A percentile compares a stretch with the other conserved stretches of the same genome.
Conservation (phyloP, 64 coral and sea anemone species). For the Stichodactyla mertensii region DNA sequence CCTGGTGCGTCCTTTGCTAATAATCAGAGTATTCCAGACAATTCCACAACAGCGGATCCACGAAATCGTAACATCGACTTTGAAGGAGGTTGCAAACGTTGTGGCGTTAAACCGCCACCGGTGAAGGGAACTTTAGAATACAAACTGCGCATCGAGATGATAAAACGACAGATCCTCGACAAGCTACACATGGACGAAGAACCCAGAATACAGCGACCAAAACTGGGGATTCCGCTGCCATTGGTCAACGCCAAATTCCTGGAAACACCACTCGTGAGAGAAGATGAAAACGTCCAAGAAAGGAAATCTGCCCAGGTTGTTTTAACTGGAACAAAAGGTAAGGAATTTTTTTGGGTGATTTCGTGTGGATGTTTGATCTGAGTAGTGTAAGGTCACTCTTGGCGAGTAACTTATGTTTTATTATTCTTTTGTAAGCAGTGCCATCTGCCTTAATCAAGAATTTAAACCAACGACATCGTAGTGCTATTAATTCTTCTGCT, state of each 20-base stretch:
- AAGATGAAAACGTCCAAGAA: not conserved
- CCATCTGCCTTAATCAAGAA: not conserved
- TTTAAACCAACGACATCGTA: not conserved
- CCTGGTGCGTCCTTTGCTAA: not conserved
- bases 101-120: not conserved
- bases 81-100: not conserved
- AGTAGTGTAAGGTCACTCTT: not conserved
- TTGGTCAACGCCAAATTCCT: slow-evolving; percentile 13
- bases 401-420: not conserved
- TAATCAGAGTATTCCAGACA: slow-evolving; percentile 15
- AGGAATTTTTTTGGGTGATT: not conserved
- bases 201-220: slow-evolving; percentile 7
- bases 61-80: not conserved
- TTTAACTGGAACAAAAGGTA: slow-evolving; percentile 17
- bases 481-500: no score
- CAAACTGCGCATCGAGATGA: slow-evolving; percentile 13
- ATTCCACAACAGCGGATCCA: not conserved
- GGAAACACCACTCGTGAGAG: not conserved
- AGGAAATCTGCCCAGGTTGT: not conserved
- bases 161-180: slow-evolving; percentile 28
- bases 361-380: not conserved
- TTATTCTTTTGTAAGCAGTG: not conserved
- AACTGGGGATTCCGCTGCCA: not conserved
- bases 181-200: not conserved
- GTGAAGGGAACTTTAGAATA: slow-evolving; percentile 8